These are phyloP conservation scores for Carassius auratus DNA, from an alignment of 2,113 vertebrate genomes.

Conservation along the genomic window DNA sequence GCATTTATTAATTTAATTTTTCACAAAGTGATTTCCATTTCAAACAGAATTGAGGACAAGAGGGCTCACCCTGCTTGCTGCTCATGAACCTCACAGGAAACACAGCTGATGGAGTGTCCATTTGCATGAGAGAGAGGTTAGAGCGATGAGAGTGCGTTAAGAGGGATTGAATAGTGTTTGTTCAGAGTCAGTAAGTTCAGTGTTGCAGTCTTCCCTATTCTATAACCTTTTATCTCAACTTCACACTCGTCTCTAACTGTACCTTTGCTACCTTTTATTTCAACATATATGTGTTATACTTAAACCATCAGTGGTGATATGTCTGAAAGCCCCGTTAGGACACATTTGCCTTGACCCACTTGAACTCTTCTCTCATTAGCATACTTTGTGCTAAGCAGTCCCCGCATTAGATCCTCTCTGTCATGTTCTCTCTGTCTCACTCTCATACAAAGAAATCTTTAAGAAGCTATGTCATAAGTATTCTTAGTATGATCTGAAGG, in stretches of 20 bases:
- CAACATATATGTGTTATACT: background rate
- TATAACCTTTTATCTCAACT: constrained; percentile 21
- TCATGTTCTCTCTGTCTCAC: background rate
- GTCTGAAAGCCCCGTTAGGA: background rate
- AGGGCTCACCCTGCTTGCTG: background rate
- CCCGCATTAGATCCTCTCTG: background rate
- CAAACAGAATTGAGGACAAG: constrained; percentile 18
- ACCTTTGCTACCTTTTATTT: background rate
- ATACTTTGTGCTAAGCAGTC: background rate
- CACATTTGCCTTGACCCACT: background rate
- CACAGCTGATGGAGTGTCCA: background rate
- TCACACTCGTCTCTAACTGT: background rate
- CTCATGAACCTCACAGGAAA: background rate
- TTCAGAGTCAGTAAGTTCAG: background rate
- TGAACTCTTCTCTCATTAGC: constrained; percentile 20
- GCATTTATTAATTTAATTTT: background rate
- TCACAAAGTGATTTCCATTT: constrained; percentile 19
- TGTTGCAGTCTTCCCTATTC: background rate
- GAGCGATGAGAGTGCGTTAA: background rate
- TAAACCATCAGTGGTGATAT: background rate
- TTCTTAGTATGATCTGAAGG: constrained; percentile 69
- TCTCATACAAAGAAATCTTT: background rate
- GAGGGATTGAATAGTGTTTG: background rate
- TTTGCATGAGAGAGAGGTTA: constrained; percentile 32
- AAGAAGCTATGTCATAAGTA: constrained; percentile 70